Base-by-base conservation (phyloP, 2,888 invertebrate species). In the Aphidius colemani region DNA sequence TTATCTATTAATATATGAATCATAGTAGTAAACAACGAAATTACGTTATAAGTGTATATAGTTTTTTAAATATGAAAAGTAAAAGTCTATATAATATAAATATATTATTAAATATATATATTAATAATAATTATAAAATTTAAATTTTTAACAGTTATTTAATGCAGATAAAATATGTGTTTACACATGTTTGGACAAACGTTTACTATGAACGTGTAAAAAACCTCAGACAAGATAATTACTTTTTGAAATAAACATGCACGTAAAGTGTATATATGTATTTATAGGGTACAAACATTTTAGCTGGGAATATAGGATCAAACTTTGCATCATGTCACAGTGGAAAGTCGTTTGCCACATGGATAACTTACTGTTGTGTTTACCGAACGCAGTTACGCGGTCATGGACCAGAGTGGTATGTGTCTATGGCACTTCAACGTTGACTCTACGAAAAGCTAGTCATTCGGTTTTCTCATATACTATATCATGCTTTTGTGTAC, bases 301-400 rank as follows among this genome's bases (percentile, higher is more conserved):
- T 58, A 53, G 50, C 61, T 56, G n/a, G 58, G 30, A 55, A 61
- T 49, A 64, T 67, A 68, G 73, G 74, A 75, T 77, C 75, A 76
- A 77, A 79, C 75, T 78, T 78, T 76, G 77, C 77, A 76, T 74
- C 30, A 30, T 73, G 76, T 75, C 72, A 68, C 67, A 60, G 58
- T 30, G 55, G 49, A 30, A 49, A 75, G 74, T 78, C 77, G 73
- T 78, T 78, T 75, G 75, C 74, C 74, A 72, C 61, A 45, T 53
- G 73, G 74, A 73, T 77, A 78, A 79, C 79, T 79, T 78, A 78
- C 75, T 71, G 78, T 73, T 76, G 78, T 79, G 78, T 78, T 80
- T 78, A 75, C 80, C 72, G 75, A 79, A 79, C 73, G 78, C 72
- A 74, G 78, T 78, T 79, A 77, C 75, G 71, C 68, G 44, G 44